phyloP scores from a whole-genome alignment of 2,113 vertebrate species.

The Pionites leucogaster region DNA sequence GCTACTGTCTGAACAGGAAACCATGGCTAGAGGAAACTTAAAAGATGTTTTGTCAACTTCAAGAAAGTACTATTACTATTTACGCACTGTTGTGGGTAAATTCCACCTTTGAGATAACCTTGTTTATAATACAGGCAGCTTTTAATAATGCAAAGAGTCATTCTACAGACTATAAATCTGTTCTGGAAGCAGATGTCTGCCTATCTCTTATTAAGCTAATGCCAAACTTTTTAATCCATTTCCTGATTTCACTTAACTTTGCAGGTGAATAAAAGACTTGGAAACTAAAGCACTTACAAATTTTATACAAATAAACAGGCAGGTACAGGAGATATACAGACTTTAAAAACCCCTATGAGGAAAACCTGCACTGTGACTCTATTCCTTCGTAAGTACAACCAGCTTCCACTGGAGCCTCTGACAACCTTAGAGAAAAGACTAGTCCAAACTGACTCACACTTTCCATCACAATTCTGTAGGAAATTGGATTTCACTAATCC shows the following conservation, averaged over 20 bases:
- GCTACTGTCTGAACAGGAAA: not conserved
- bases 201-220: not conserved
- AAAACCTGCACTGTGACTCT: not conserved
- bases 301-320: not conserved
- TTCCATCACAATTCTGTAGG: not conserved
- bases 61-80: not conserved
- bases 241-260: not conserved
- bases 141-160: not conserved
- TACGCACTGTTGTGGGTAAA: not conserved
- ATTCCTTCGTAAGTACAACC: not conserved
- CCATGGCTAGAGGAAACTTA: not conserved
- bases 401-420: not conserved
- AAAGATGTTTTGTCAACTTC: not conserved
- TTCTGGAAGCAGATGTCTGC: not conserved
- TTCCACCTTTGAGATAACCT: not conserved
- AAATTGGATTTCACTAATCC: not conserved
- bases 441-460: not conserved
- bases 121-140: not conserved
- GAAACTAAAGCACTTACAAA: not conserved
- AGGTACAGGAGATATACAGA: not conserved
- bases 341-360: not conserved
- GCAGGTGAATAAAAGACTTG: not conserved
- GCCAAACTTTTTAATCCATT: not conserved
- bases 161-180: not conserved
- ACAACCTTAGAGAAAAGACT: not conserved